Percentiles rank a stretch among this genome's conserved stretches.
Conservation (phyloP, 2,113 vertebrate genomes). For the Bambusicola thoracicus region DNA sequence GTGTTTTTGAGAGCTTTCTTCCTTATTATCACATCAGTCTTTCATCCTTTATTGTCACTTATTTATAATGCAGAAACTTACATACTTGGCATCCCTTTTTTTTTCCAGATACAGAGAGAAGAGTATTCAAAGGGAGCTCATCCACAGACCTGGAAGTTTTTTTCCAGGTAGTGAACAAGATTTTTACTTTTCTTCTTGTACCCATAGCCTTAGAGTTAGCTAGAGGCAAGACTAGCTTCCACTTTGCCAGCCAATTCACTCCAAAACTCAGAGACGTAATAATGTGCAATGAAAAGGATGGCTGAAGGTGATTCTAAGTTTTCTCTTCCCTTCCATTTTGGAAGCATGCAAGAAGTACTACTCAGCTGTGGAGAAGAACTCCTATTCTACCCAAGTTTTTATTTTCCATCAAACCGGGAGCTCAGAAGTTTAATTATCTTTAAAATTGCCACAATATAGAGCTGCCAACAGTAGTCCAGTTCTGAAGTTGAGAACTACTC, state of each 20-base stretch:
- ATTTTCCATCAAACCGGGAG: not conserved
- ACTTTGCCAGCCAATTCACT: not conserved
- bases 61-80: not conserved
- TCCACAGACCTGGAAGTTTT: not conserved
- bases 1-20: not conserved
- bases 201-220: not conserved
- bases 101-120: not conserved
- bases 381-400: not conserved
- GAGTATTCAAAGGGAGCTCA: not conserved
- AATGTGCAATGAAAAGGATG: not conserved
- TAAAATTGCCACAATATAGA: not conserved
- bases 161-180: not conserved
- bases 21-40: not conserved
- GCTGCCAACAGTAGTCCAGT: not conserved
- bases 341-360: not conserved
- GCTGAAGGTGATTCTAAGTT: not conserved
- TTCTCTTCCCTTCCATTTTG: not conserved
- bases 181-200: not conserved
- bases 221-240: not conserved
- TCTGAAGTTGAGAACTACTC: not conserved
- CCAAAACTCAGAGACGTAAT: not conserved
- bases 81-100: not conserved
- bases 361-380: not conserved
- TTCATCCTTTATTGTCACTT: not conserved
- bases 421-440: not conserved